A percentile compares a stretch with the other conserved stretches of the same genome.
phyloP scores from a whole-genome alignment of 2,888 invertebrate genomes.

The Andricus curvator region DNA sequence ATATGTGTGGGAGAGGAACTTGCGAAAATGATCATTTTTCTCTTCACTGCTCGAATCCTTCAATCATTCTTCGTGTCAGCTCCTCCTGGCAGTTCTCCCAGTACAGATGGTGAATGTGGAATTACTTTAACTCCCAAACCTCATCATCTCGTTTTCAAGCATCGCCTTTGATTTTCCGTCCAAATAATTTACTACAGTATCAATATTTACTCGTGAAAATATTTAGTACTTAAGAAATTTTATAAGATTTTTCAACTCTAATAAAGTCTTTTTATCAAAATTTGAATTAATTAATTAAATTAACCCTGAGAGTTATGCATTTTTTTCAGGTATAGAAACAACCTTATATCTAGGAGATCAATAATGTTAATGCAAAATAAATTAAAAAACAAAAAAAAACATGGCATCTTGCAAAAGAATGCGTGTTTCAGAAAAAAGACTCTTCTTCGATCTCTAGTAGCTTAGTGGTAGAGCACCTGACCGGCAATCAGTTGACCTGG shows the following conservation, averaged over 20 bases:
- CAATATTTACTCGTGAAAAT: background rate
- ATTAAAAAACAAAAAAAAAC: too few species aligned
- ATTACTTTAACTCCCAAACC: slow-evolving; percentile 86
- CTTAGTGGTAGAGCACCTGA: too few species aligned
- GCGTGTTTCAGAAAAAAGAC: too few species aligned
- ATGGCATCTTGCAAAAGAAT: too few species aligned
- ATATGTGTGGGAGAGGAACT: slow-evolving; percentile 93
- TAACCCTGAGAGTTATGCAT: too few species aligned
- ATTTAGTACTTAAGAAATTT: too few species aligned
- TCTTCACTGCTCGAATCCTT: slow-evolving; percentile 84
- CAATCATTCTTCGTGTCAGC: slow-evolving; percentile 80
- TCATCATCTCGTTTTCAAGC: slow-evolving; percentile 78
- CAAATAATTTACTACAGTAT: background rate
- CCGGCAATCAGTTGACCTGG: too few species aligned
- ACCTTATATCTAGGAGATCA: too few species aligned
- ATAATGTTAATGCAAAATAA: too few species aligned
- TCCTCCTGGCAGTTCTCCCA: slow-evolving; percentile 76
- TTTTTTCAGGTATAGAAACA: too few species aligned
- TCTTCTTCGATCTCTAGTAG: too few species aligned
- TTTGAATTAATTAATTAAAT: background rate
- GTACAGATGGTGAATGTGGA: slow-evolving; percentile 86
- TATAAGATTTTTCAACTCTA: background rate
- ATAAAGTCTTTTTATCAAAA: background rate
- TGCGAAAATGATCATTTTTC: slow-evolving; percentile 85
- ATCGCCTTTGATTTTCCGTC: slow-evolving; percentile 53